Evolutionary conservation across 2,888 invertebrate species (phyloP).

Genomic region (Hypena proboscidalis): DNA sequence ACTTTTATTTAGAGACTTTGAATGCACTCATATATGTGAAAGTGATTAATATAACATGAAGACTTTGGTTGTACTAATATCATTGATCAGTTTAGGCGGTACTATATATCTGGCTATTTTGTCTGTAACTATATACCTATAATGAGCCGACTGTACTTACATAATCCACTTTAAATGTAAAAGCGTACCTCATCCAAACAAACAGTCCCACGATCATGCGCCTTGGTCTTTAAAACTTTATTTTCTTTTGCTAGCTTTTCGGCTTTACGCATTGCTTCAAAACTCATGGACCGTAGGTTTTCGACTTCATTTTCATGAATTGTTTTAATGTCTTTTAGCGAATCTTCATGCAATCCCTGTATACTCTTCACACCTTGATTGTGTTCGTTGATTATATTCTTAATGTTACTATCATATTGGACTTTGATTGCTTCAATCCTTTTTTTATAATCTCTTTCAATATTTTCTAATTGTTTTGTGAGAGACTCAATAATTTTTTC

Average conservation of each 20-base stretch:
- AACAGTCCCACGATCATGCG: conserved; percentile 36
- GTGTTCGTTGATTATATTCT: conserved; percentile 80
- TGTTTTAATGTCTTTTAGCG: conserved; percentile 73
- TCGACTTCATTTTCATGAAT: conserved; percentile 83
- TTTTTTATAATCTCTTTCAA: conserved; percentile 69
- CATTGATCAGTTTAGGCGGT: no score
- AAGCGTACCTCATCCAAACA: conserved; percentile 57
- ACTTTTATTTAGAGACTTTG: no score
- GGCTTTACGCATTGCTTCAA: conserved; percentile 74
- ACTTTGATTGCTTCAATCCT: conserved; percentile 77
- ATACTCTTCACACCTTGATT: conserved; percentile 83
- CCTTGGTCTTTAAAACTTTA: conserved; percentile 55
- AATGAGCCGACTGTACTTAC: no score
- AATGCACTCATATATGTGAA: no score
- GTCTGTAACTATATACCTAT: no score
- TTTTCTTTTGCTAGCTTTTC: conserved; percentile 75
- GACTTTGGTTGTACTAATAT: no score
- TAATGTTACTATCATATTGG: conserved; percentile 83
- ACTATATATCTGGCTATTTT: no score
- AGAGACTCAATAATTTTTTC: conserved; percentile 62
- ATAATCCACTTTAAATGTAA: no score
- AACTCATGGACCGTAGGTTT: conserved; percentile 73
- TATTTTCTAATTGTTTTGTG: conserved; percentile 60
- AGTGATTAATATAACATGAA: no score
- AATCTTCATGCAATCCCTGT: conserved; percentile 82